Conservation (phyloP, 92 coral and sea anemone genomes). For the Virgularia gustaviana region DNA sequence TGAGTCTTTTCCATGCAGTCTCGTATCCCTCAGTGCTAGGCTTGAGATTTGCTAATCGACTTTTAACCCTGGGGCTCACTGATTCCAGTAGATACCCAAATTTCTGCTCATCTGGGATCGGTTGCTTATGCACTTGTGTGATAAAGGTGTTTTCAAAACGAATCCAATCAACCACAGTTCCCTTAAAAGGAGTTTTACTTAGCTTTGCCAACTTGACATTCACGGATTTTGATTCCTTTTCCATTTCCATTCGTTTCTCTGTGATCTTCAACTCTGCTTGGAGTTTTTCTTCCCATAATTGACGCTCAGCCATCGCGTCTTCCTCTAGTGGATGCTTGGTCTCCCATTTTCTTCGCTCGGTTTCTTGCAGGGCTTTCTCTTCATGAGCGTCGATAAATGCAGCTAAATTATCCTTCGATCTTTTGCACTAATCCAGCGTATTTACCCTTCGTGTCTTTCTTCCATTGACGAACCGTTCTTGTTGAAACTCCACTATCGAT, state of each 20-base stretch:
- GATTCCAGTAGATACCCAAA: constrained; percentile 57
- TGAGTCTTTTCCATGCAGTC: constrained; percentile 49
- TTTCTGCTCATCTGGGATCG: constrained; percentile 57
- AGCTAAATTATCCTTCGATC: constrained; percentile 18
- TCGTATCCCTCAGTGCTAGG: constrained; percentile 26
- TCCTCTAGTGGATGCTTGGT: constrained; percentile 29
- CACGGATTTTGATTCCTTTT: too few species aligned
- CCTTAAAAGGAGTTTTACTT: constrained; percentile 57
- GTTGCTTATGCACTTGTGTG: constrained; percentile 45
- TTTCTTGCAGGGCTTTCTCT: constrained; percentile 10
- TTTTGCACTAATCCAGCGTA: constrained; percentile 15
- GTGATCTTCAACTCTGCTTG: too few species aligned
- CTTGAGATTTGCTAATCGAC: constrained; percentile 30
- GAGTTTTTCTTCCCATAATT: too few species aligned
- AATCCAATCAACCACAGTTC: constrained; percentile 56
- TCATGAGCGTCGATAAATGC: constrained; percentile 2
- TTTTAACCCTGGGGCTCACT: constrained; percentile 54
- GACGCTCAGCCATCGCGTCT: too few species aligned
- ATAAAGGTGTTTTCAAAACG: constrained; percentile 58
- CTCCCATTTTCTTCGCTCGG: constrained; percentile 36
- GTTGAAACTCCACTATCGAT: constrained; percentile 34
- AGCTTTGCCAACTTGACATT: constrained; percentile 41
- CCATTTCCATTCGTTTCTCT: too few species aligned
- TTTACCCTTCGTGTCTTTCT: constrained; percentile 20
- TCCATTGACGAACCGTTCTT: constrained; percentile 38